Evolutionary conservation across 2,113 vertebrate genomes (phyloP).

Genomic region (Myiagra hebetior): DNA sequence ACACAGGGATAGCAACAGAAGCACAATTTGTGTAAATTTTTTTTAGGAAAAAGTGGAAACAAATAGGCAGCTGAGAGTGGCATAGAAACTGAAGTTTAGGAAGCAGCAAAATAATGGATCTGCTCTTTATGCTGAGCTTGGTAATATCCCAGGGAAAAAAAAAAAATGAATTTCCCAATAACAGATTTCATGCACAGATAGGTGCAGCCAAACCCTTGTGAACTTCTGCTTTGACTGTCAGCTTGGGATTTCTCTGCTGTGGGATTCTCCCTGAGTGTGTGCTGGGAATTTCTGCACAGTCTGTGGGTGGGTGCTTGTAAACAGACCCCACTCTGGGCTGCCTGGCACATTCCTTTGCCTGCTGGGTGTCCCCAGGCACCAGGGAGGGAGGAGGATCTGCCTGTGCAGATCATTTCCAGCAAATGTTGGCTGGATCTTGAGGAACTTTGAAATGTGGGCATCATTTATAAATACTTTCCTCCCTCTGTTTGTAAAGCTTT

Average conservation of each 20-base stretch:
- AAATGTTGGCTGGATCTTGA: background rate
- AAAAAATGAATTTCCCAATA: background rate
- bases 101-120: background rate
- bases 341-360: background rate
- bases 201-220: background rate
- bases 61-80: background rate
- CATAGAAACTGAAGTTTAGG: background rate
- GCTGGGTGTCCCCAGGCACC: background rate
- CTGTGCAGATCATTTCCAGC: background rate
- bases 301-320: background rate
- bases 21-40: background rate
- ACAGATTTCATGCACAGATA: background rate
- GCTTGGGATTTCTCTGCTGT: background rate
- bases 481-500: background rate
- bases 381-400: background rate
- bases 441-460: background rate
- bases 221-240: background rate
- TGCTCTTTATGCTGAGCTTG: background rate
- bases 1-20: background rate
- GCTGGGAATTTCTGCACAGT: background rate
- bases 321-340: background rate
- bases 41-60: background rate
- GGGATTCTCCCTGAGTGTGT: background rate
- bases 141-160: background rate
- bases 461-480: background rate